Percentiles rank a stretch among this genome's conserved stretches.
Evolutionary conservation across 1,140 invertebrate species (phyloP).

Genomic region (Muscidifurax raptorellus): DNA sequence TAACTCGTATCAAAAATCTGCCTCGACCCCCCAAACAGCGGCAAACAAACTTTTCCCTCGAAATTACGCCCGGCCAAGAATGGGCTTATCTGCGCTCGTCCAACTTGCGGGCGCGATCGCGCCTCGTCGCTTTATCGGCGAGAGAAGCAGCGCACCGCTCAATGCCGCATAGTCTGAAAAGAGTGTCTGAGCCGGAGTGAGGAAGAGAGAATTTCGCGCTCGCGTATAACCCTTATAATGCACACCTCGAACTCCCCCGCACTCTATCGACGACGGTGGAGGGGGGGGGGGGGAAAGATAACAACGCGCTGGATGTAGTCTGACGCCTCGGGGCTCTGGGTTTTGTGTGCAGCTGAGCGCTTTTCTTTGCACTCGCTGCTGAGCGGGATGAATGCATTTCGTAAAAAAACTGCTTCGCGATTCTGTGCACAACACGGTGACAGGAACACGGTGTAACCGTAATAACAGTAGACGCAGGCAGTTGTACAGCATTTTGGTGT

Average conservation of each 20-base stretch:
- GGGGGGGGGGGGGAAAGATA: conserved; percentile 1
- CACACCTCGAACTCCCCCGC: not conserved
- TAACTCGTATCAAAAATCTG: not conserved
- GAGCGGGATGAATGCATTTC: not conserved
- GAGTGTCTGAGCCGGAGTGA: conserved; percentile 12
- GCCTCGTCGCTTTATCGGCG: conserved; percentile 19
- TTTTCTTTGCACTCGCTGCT: not conserved
- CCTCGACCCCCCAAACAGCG: not conserved
- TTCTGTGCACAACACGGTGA: not conserved
- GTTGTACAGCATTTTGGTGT: too few relatives aligned
- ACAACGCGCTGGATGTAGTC: not conserved
- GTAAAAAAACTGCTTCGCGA: not conserved
- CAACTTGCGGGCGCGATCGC: not conserved
- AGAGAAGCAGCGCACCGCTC: not conserved
- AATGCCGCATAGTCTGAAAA: conserved; percentile 4
- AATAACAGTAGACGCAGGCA: too few relatives aligned
- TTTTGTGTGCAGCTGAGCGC: conserved; percentile 3
- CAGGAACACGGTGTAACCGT: too few relatives aligned
- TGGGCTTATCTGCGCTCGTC: conserved; percentile 24
- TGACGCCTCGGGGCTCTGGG: not conserved
- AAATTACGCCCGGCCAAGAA: conserved; percentile 2
- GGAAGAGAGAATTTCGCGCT: not conserved
- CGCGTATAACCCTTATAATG: conserved; percentile 1
- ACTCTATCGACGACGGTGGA: not conserved
- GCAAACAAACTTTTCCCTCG: conserved; percentile 24